These are phyloP conservation scores for Oscheius sp. DNA, from an alignment of 2,888 invertebrate genomes.

Conservation along the genomic window DNA sequence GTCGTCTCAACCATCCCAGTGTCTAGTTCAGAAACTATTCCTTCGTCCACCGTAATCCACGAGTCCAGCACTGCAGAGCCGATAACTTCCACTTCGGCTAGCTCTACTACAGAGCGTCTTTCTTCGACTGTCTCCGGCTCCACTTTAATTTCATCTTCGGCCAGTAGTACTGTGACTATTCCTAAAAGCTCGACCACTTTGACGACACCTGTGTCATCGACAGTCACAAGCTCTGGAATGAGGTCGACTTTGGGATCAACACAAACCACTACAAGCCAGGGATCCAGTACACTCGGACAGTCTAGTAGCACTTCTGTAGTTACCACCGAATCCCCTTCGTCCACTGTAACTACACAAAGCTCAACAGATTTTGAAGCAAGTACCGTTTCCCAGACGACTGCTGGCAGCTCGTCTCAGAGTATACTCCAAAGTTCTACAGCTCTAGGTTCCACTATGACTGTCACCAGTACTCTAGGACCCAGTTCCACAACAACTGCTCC, in stretches of 20 bases:
- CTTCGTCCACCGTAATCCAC: background rate
- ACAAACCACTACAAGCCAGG: no score
- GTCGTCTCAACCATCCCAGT: background rate
- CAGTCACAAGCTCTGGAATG: background rate
- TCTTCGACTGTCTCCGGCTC: background rate
- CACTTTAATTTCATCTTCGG: background rate
- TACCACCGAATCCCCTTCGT: no score
- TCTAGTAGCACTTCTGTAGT: background rate
- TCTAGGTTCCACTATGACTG: no score
- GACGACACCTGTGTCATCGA: background rate
- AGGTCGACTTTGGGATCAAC: no score
- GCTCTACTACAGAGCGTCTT: background rate
- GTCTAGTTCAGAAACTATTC: background rate
- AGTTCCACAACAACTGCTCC: no score
- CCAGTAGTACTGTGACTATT: background rate
- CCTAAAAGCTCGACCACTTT: background rate
- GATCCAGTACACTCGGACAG: background rate
- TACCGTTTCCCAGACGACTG: no score
- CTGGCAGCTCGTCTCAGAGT: no score
- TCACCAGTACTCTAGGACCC: no score
- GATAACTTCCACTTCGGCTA: background rate
- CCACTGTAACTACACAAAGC: no score
- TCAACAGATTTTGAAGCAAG: no score
- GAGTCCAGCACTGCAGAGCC: background rate
- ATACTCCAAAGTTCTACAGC: no score